phyloP scores from a whole-genome alignment of 1,140 invertebrate genomes.

The Potamilus streckersoni region DNA sequence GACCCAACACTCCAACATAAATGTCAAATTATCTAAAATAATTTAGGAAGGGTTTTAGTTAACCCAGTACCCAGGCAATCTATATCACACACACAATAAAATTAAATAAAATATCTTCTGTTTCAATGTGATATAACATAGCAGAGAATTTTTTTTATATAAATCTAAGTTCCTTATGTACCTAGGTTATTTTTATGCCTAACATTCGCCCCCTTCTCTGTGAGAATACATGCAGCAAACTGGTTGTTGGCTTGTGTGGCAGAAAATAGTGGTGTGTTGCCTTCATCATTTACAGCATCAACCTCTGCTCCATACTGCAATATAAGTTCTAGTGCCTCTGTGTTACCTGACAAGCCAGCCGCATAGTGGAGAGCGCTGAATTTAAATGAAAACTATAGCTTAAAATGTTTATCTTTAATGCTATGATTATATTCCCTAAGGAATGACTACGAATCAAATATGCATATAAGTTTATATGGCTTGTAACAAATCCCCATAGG shows the following conservation, averaged over 20 bases:
- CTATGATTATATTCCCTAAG: too few relatives aligned
- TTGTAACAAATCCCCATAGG: too few relatives aligned
- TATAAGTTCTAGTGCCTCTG: conserved; percentile 59
- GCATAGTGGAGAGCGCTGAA: conserved; percentile 60
- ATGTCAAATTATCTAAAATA: too few relatives aligned
- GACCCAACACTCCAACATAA: too few relatives aligned
- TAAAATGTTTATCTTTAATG: too few relatives aligned
- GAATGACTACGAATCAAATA: too few relatives aligned
- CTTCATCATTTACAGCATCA: conserved; percentile 58
- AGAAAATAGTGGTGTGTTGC: conserved; percentile 61
- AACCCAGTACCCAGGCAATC: too few relatives aligned
- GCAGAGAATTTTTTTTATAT: neutral
- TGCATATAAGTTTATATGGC: too few relatives aligned
- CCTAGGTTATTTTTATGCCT: conserved; percentile 61
- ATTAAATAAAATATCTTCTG: too few relatives aligned
- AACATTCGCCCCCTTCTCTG: conserved; percentile 56
- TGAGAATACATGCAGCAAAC: conserved; percentile 58
- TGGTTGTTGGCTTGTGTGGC: conserved; percentile 62
- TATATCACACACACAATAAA: too few relatives aligned
- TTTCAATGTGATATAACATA: neutral
- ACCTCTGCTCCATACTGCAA: conserved; percentile 56
- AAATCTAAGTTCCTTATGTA: conserved; percentile 15
- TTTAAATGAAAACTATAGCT: conserved; percentile 5
- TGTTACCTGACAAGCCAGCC: conserved; percentile 48
- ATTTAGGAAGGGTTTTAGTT: too few relatives aligned